phyloP scores from a whole-genome alignment of 2,797 vertebrate species.

The Microcaecilia unicolor region DNA sequence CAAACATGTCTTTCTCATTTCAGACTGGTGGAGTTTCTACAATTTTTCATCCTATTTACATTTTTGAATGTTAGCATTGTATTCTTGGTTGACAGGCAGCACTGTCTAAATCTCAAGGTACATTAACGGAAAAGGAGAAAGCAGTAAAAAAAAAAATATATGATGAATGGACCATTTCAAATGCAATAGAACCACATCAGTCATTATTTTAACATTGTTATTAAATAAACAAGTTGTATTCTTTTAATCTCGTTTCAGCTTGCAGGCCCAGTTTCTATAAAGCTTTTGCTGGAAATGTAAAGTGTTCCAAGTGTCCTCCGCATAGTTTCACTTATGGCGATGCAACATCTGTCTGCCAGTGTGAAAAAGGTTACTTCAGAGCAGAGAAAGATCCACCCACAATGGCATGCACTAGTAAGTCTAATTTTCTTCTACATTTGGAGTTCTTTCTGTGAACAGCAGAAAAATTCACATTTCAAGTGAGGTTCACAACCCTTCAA shows the following conservation, averaged over 20 bases:
- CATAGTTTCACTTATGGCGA: slow-evolving; percentile 77
- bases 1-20: too few relatives aligned
- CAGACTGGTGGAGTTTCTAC: too few relatives aligned
- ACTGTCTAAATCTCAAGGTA: too few relatives aligned
- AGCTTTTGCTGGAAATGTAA: slow-evolving; percentile 83
- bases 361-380: slow-evolving; percentile 84
- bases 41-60: too few relatives aligned
- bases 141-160: not conserved
- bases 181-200: not conserved
- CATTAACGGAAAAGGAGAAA: not conserved
- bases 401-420: slow-evolving; percentile 95
- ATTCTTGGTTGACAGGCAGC: too few relatives aligned
- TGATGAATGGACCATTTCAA: not conserved
- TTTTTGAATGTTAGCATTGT: too few relatives aligned
- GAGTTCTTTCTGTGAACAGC: too few relatives aligned
- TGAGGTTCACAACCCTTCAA: too few relatives aligned
- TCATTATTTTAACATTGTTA: not conserved
- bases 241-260: slow-evolving; percentile 53
- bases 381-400: slow-evolving; percentile 86
- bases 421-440: slow-evolving; percentile 1
- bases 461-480: too few relatives aligned
- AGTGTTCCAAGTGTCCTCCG: slow-evolving; percentile 89
- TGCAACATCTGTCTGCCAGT: slow-evolving; percentile 75
- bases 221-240: slow-evolving; percentile 2
- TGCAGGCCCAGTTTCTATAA: slow-evolving; percentile 91